Base-by-base conservation (phyloP, 2,888 invertebrate species). In the Phoronis australis region DNA sequence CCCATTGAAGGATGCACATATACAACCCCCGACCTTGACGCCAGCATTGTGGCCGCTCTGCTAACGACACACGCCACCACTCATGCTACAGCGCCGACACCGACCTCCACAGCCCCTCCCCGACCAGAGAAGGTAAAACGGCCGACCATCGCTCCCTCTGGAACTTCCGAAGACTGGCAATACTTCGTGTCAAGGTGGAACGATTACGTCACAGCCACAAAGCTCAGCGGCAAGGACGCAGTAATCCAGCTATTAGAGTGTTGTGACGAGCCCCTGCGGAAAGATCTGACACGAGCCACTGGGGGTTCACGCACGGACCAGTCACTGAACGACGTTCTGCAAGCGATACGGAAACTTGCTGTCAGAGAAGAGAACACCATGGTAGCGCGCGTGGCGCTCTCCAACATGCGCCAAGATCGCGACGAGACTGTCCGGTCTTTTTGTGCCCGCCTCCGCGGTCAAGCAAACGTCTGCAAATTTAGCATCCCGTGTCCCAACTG, bases 391-490 rank as follows among this genome's bases (percentile, higher is more conserved):
- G n/a, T n/a, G n/a, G n/a, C 27, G 4, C 31, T 56, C 1, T 46
- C 47, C 37, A 44, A 51, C 2, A 56, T 57, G 54, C 37, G 27
- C 22, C 55, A 52, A 22, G 55, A 50, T 26, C 47, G 47, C 21
- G 55, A 56, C n/a, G 59, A 63, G 42, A 27, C 62, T 20, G 42
- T 59, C 0, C 42, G 61, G 0, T 46, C 35, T 3, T 60, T 56
- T 39, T 43, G 56, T 26, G 60, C 60, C n/a, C 24, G 57, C 4
- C 39, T 63, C 1, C 35, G 45, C 1, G 61, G 60, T 15, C 59
- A 62, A 40, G 61, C 64, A 3, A 24, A 44, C 15, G 44, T 60
- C 1, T 62, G 61, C 42, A 60, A 54, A 25, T 57, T 9, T 55
- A 55, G 15, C 50, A 53, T 40, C 15, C 20, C 15, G 15, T 38